Evolutionary conservation across 2,888 invertebrate genomes (phyloP), one percentile per base, ranked within the genome.

Genomic region (Leptopilina myrica): DNA sequence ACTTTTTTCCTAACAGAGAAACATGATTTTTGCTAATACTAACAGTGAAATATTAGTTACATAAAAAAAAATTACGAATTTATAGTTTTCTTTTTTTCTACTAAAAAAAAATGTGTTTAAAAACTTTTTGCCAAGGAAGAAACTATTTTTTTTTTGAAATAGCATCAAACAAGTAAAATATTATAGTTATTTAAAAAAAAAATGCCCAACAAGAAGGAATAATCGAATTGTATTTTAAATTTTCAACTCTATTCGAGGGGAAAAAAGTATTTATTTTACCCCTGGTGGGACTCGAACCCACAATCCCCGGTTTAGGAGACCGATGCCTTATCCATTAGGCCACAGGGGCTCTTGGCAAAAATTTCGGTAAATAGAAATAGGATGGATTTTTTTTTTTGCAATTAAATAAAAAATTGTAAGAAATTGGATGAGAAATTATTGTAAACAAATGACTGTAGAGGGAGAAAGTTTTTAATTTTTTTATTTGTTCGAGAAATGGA

Each of bases 241-340:
- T 8, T 43, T 5, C 15, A 5, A 20, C n/a, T 14, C 43, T 20
- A 65, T 79, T 80, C 81, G 84, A 86, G 84, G 83, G 83, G 1
- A 85, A 86, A 87, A 85, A 82, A 20, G 20, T 82, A 78, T n/a
- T n/a, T 2, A 15, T 1, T 78, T 92, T 95, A 96, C 96, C 96
- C 95, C 95, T 95, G 95, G 95, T 95, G 95, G 95, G 95, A 95
- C 95, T 95, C 95, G 95, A 95, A 95, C 95, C 95, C 95, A 95
- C 95, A 95, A 94, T 95, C 95, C 95, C 95, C 95, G 95, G 95
- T 95, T 95, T 95, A 95, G 95, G 95, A 95, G 95, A 95, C 95
- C 95, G 95, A 95, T 95, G 95, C 95, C 95, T 95, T 95, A 95
- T 95, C 95, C 95, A 95, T 95, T 95, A 95, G 95, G 95, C 95